Percentiles rank a stretch among this genome's conserved stretches.
These are phyloP conservation scores for Gallinago media DNA, from an alignment of 2,113 vertebrate genomes.

Conservation along the genomic window DNA sequence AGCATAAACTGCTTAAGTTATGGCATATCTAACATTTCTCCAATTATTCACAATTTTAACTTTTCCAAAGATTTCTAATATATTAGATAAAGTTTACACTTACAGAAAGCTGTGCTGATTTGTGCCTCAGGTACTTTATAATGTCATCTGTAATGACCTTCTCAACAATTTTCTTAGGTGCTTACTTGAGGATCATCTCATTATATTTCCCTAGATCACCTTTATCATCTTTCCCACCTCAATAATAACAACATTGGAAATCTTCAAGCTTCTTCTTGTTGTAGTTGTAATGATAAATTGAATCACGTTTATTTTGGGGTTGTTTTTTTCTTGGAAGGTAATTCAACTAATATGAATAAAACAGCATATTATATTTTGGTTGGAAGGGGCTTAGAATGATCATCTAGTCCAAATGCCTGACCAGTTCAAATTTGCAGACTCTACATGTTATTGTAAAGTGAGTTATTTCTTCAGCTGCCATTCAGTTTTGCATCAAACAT, in stretches of 20 bases:
- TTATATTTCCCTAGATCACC: not conserved
- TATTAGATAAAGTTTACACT: not conserved
- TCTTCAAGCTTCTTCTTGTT: not conserved
- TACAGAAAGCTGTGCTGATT: not conserved
- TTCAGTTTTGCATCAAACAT: slow-evolving; percentile 51
- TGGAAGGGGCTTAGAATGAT: not conserved
- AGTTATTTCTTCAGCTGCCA: slow-evolving; percentile 64
- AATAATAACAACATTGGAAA: not conserved
- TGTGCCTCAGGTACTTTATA: not conserved
- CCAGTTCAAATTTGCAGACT: slow-evolving; percentile 26
- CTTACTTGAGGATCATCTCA: not conserved
- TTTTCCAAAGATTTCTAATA: not conserved
- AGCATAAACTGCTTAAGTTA: slow-evolving; percentile 37
- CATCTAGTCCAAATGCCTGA: not conserved
- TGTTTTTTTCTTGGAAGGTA: not conserved
- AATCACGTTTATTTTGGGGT: not conserved
- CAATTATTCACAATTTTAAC: not conserved
- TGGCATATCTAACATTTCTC: not conserved
- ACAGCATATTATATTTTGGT: not conserved
- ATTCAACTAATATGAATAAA: not conserved
- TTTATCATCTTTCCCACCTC: not conserved
- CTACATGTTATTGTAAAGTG: slow-evolving; percentile 45
- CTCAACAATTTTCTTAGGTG: not conserved
- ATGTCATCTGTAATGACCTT: not conserved
- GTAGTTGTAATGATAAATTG: not conserved